Conservation (phyloP, 1,140 invertebrate genomes). For the Holotrichia oblita region DNA sequence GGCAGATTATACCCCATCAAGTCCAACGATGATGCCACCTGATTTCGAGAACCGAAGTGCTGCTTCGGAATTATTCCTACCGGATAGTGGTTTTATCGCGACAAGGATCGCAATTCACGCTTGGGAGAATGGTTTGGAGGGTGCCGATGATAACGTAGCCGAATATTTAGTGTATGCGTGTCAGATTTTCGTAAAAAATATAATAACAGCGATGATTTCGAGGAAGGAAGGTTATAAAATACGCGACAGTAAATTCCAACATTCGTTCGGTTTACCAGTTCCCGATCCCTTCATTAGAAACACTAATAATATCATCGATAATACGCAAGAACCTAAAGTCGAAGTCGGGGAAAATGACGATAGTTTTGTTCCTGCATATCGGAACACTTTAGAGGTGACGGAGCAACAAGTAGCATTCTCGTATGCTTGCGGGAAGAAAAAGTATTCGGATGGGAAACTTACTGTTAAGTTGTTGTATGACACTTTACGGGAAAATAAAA, state of each 20-base stretch:
- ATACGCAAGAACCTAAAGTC: constrained; percentile 52
- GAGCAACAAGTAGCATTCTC: constrained; percentile 57
- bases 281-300: constrained; percentile 67
- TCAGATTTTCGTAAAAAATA: constrained; percentile 64
- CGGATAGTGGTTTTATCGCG: constrained; percentile 54
- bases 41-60: constrained; percentile 54
- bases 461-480: constrained; percentile 54
- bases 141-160: constrained; percentile 53
- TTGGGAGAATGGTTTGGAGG: constrained; percentile 57
- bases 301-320: constrained; percentile 59
- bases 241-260: constrained; percentile 64
- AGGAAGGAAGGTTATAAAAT: constrained; percentile 66
- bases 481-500: constrained; percentile 52
- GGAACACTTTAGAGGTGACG: constrained; percentile 53
- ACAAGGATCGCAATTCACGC: constrained; percentile 53
- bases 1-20: constrained; percentile 48
- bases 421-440: constrained; percentile 53
- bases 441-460: constrained; percentile 45
- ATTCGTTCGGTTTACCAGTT: constrained; percentile 64
- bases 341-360: constrained; percentile 54
- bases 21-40: constrained; percentile 48
- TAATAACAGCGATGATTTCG: constrained; percentile 65
- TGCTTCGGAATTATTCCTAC: constrained; percentile 55
- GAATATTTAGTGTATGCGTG: constrained; percentile 55
- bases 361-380: constrained; percentile 52